Conservation (phyloP, 1,140 invertebrate genomes). For the Cherax destructor region DNA sequence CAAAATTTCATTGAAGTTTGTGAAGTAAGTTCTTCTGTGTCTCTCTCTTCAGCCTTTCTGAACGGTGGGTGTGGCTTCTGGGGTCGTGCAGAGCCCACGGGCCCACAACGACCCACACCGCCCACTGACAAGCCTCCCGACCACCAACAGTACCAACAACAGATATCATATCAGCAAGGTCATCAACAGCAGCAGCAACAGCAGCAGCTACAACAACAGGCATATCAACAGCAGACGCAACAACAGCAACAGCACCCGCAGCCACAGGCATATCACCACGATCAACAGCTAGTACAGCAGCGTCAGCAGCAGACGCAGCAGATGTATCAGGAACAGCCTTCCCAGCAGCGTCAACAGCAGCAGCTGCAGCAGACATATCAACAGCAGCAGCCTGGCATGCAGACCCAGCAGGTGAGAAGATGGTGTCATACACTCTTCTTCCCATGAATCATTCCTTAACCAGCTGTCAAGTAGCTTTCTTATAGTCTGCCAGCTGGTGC, state of each 20-base stretch:
- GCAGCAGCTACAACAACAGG: not conserved
- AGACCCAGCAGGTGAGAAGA: conserved; percentile 40
- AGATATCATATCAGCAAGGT: not conserved
- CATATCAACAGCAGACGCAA: not conserved
- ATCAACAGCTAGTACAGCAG: not conserved
- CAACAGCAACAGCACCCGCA: conserved; percentile 7
- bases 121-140: conserved; percentile 48
- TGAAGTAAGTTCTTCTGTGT: no score
- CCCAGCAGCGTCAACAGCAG: not conserved
- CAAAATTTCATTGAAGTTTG: no score
- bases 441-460: no score
- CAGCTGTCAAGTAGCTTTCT: no score
- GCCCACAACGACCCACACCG: conserved; percentile 10
- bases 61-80: conserved; percentile 37
- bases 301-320: conserved; percentile 11
- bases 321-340: not conserved
- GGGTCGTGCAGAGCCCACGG: conserved; percentile 7
- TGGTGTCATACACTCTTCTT: no score
- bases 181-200: not conserved
- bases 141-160: not conserved
- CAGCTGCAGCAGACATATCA: not conserved
- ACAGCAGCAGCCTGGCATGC: not conserved
- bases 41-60: conserved; percentile 20
- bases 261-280: conserved; percentile 4
- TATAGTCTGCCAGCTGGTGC: no score